Percentiles rank a stretch among this genome's conserved stretches.
phyloP scores from a whole-genome alignment of 2,797 vertebrate genomes.

The Sebastes umbrosus region DNA sequence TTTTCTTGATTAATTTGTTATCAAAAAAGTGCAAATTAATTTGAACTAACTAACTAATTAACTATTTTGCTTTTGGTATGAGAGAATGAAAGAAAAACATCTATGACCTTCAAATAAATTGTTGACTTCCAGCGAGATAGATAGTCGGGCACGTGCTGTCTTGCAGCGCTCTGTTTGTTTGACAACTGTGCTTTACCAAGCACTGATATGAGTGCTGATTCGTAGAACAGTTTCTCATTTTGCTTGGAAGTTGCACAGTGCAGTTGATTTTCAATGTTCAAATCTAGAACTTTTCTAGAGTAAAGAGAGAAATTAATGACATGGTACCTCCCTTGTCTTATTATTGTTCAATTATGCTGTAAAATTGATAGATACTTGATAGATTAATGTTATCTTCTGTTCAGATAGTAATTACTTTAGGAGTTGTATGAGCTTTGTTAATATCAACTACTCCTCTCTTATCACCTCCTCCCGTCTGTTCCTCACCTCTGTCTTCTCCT shows the following conservation, averaged over 20 bases:
- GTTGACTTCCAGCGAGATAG: neutral
- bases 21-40: too few species aligned
- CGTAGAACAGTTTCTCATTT: neutral
- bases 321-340: neutral
- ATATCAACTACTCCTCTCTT: neutral
- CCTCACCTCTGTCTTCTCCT: neutral
- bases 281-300: neutral
- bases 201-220: neutral
- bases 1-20: too few species aligned
- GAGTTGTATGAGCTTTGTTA: neutral
- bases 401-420: neutral
- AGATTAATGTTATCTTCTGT: neutral
- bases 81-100: neutral
- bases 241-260: neutral
- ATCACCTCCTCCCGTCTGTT: neutral
- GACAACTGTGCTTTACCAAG: neutral
- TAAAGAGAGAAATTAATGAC: neutral
- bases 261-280: neutral
- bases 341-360: neutral
- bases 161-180: neutral
- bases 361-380: neutral
- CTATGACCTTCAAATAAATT: neutral
- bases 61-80: too few species aligned
- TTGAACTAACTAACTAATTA: too few species aligned
- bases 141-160: neutral